A percentile compares a stretch with the other conserved stretches of the same genome.
Conservation (phyloP, 2,113 vertebrate species). For the human (Homo sapiens) region GRCh38 chr1:208830001-208830500, state of each 20-base stretch:
- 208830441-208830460: background rate
- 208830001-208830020: background rate
- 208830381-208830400: background rate
- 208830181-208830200: background rate
- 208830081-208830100: background rate
- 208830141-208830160: background rate
- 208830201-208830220: background rate
- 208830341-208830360: conserved; percentile 44
- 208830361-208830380: background rate
- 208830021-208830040: background rate
- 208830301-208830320: background rate
- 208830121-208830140: background rate
- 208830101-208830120: background rate
- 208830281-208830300: conserved; percentile 2
- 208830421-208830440: background rate
- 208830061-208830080: background rate
- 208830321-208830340: background rate
- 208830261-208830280: background rate
- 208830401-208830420: background rate
- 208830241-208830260: background rate
- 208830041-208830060: background rate
- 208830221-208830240: background rate
- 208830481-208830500: background rate
- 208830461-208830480: background rate
- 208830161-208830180: background rate